Conservation (phyloP, 2,888 invertebrate genomes). For the Tachina fera region DNA sequence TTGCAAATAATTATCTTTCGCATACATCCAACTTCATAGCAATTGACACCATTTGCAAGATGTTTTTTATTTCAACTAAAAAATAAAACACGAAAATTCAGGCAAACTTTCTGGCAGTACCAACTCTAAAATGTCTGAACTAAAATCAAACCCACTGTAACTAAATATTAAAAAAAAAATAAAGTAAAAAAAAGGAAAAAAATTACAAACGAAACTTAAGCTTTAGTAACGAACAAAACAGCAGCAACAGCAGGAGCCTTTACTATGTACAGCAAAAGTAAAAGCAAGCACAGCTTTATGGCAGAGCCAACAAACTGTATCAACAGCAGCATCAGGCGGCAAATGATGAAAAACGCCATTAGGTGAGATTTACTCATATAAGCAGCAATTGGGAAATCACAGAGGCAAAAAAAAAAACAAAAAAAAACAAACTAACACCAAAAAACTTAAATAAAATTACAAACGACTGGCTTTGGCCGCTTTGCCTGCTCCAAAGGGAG, state of each 20-base stretch:
- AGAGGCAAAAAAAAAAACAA: not conserved
- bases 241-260: constrained; percentile 43
- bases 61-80: too few relatives aligned
- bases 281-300: constrained; percentile 37
- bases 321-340: constrained; percentile 79
- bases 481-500: constrained; percentile 35
- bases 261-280: constrained; percentile 10
- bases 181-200: constrained; percentile 39
- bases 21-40: too few relatives aligned
- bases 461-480: constrained; percentile 52
- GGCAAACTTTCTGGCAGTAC: not conserved
- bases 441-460: constrained; percentile 51
- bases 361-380: constrained; percentile 81
- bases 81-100: too few relatives aligned
- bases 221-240: constrained; percentile 54
- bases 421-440: not conserved
- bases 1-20: too few relatives aligned
- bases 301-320: constrained; percentile 48
- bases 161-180: not conserved
- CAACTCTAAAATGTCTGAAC: not conserved
- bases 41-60: too few relatives aligned
- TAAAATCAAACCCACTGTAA: constrained; percentile 25
- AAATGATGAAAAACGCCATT: constrained; percentile 82
- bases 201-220: constrained; percentile 48
- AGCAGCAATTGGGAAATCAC: constrained; percentile 80